phyloP scores from a whole-genome alignment of 2,797 vertebrate species.

The Peromyscus attwateri region DNA sequence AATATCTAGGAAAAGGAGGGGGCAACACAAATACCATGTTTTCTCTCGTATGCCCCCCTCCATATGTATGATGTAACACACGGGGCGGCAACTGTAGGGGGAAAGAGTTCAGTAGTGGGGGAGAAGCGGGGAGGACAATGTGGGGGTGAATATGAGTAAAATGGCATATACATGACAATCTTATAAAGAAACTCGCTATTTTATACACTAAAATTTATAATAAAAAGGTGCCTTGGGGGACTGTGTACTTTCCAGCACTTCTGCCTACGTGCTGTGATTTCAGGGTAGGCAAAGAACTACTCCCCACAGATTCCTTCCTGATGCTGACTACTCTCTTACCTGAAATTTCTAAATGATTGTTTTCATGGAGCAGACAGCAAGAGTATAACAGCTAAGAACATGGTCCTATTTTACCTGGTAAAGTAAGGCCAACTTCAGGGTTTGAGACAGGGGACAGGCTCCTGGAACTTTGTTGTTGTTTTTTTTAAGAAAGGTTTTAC shows the following conservation, averaged over 20 bases:
- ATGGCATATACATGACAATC: neutral
- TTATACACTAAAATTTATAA: neutral
- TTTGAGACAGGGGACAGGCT: neutral
- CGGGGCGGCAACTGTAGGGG: neutral
- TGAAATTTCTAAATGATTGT: constrained; percentile 1
- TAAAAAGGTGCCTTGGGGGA: neutral
- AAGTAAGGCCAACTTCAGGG: neutral
- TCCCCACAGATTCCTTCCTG: neutral
- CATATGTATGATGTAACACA: neutral
- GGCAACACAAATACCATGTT: neutral
- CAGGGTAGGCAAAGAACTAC: neutral
- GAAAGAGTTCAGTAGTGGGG: neutral
- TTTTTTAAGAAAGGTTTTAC: neutral
- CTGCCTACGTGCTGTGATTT: neutral
- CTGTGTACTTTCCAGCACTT: neutral
- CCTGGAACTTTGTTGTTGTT: neutral
- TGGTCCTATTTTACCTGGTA: constrained; percentile 29
- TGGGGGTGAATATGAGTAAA: neutral
- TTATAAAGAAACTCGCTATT: too few relatives aligned
- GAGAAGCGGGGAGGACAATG: neutral
- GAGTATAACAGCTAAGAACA: neutral
- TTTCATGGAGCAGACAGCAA: constrained; percentile 16
- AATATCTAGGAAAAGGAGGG: neutral
- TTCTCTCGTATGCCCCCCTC: neutral
- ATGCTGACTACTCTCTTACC: neutral